phyloP scores from a whole-genome alignment of 2,113 vertebrate species.

The Perca schrenkii region DNA sequence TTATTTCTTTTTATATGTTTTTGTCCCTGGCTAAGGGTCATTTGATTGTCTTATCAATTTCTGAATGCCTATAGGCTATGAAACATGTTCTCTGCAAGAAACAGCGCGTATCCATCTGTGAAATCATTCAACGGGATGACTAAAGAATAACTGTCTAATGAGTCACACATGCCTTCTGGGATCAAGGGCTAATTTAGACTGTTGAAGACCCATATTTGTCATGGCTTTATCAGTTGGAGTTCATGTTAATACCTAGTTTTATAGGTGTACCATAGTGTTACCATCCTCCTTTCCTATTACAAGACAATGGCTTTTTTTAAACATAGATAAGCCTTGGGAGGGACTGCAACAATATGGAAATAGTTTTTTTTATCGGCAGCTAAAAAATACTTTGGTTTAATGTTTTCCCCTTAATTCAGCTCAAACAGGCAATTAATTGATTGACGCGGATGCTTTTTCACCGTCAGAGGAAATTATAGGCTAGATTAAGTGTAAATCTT shows the following conservation, averaged over 20 bases:
- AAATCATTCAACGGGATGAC: neutral
- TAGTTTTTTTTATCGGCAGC: neutral
- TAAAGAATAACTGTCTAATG: neutral
- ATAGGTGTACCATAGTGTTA: neutral
- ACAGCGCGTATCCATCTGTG: neutral
- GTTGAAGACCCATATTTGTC: neutral
- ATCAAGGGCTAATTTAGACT: neutral
- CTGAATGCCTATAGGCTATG: neutral
- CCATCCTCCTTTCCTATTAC: neutral
- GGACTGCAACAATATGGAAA: neutral
- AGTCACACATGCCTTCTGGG: neutral
- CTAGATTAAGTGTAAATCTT: neutral
- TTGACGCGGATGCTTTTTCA: neutral
- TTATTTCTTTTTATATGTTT: neutral
- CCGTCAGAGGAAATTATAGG: neutral
- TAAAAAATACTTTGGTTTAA: neutral
- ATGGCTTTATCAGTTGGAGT: neutral
- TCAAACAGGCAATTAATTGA: neutral
- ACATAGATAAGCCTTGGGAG: neutral
- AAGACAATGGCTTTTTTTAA: neutral
- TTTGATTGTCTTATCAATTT: neutral
- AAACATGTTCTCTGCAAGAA: neutral
- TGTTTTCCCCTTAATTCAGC: neutral
- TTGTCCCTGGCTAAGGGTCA: slow-evolving; percentile 1
- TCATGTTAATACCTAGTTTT: neutral